These are phyloP conservation scores for Arbacia lixula DNA, from an alignment of 53 echinoderm and acorn worm species.

Conservation along the genomic window DNA sequence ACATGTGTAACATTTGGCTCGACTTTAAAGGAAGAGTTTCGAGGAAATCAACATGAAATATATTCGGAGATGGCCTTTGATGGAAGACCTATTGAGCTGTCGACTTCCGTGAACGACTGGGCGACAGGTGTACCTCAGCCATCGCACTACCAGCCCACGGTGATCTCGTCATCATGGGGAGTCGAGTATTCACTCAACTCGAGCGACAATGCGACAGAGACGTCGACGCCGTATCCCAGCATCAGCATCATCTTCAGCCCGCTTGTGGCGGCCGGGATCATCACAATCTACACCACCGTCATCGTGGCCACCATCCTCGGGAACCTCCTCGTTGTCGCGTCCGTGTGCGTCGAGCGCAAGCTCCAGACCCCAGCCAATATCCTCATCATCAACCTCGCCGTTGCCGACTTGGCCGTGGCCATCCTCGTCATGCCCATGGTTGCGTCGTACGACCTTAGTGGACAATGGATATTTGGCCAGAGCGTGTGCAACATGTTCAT, in stretches of 20 bases:
- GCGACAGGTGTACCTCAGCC: neutral
- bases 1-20: no score
- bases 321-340: slow-evolving; percentile 84
- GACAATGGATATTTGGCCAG: slow-evolving; percentile 74
- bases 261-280: slow-evolving; percentile 3
- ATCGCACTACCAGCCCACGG: slow-evolving; percentile 6
- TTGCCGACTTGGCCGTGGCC: slow-evolving; percentile 84
- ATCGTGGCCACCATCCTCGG: slow-evolving; percentile 77
- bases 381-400: slow-evolving; percentile 89
- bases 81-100: neutral
- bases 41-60: slow-evolving; percentile 18
- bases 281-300: slow-evolving; percentile 27
- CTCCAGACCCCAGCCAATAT: slow-evolving; percentile 88
- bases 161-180: neutral
- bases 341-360: slow-evolving; percentile 83
- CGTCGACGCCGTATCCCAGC: neutral
- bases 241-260: slow-evolving; percentile 33
- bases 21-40: no score
- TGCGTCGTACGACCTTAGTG: slow-evolving; percentile 65
- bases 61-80: slow-evolving; percentile 19
- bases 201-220: slow-evolving; percentile 22
- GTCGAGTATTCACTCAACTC: slow-evolving; percentile 28
- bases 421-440: slow-evolving; percentile 94
- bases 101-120: neutral
- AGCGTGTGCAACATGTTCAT: slow-evolving; percentile 80